Conservation (phyloP, 2,113 vertebrate species). For the Poeciliopsis occidentalis region DNA sequence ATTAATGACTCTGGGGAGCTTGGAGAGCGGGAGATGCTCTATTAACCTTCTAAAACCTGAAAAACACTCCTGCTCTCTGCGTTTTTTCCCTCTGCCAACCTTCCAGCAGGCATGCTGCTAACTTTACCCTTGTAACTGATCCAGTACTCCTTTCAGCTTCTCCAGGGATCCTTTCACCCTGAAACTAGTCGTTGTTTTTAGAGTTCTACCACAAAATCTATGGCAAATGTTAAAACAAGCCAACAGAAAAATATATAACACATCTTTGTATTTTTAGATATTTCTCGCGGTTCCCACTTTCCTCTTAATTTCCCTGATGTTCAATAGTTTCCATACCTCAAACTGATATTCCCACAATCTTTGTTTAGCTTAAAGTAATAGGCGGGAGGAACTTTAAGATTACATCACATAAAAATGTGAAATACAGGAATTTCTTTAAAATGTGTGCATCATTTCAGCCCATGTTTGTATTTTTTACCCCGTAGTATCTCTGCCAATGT, state of each 20-base stretch:
- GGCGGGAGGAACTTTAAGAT: no score
- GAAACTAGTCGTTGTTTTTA: background rate
- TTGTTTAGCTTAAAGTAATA: no score
- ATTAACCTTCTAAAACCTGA: slow-evolving; percentile 35
- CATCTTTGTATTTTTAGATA: background rate
- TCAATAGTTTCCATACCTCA: no score
- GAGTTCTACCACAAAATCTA: background rate
- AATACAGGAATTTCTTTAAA: no score
- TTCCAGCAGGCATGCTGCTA: slow-evolving; percentile 15
- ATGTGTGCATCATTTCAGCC: no score
- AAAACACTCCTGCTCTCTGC: slow-evolving; percentile 2
- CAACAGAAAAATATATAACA: no score
- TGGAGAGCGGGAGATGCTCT: slow-evolving; percentile 35
- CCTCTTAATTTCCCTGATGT: no score
- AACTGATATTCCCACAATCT: no score
- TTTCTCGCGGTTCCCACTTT: no score
- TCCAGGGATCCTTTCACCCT: background rate
- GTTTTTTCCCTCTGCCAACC: background rate
- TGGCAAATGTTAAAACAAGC: background rate
- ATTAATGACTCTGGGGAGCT: slow-evolving; percentile 64
- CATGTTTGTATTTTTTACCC: no score
- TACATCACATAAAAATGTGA: no score
- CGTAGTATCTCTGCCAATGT: no score
- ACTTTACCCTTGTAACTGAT: background rate
- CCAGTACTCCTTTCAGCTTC: background rate